Evolutionary conservation across 2,797 vertebrate genomes (phyloP), one percentile per base, ranked within the genome.

Genomic region (Megaceryle alcyon): DNA sequence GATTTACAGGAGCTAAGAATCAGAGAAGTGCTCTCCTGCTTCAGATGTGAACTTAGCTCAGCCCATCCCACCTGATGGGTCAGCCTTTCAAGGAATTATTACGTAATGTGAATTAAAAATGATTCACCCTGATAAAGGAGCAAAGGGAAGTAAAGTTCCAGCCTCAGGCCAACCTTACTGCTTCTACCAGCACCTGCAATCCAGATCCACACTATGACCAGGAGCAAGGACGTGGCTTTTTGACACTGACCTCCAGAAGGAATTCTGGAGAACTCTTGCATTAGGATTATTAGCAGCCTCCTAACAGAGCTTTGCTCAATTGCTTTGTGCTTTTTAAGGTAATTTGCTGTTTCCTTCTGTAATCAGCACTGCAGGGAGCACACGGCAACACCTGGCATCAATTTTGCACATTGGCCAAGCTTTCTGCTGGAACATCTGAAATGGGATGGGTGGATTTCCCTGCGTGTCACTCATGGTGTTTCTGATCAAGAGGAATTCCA

Each of bases 51-150:
- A 25, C 49, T 35, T 2, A 6, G 28, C 4, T 26, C 73, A n/a
- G 19, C 49, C 7, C 41, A 41, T 8, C 48, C 2, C n/a, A 7
- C 3, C 15, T 0, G 4, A 43, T 1, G 3, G 39, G 39, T 7
- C 28, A 31, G n/a, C 31, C 44, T 48, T 13, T 14, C 9, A 33
- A 68, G n/a, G 77, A 60, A 53, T 21, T 3, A 61, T 80, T n/a
- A 18, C 13, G 33, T 29, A 4, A 21, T 1, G 59, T 7, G 16
- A 66, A 11, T 11, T 19, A 5, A 16, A 66, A 73, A 49, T 9
- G 44, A 20, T 6, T 83, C 20, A 9, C n/a, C 14, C 48, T 7
- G 31, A 19, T 3, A 51, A 60, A n/a, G 0, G 13, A 53, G 9
- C 7, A 39, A 49, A 69, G 49, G 35, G 39, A 59, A 35, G 41